Evolutionary conservation across 1,140 invertebrate genomes (phyloP), one percentile per base, ranked within the genome.

Genomic region (Trichomalopsis sarcophagae): DNA sequence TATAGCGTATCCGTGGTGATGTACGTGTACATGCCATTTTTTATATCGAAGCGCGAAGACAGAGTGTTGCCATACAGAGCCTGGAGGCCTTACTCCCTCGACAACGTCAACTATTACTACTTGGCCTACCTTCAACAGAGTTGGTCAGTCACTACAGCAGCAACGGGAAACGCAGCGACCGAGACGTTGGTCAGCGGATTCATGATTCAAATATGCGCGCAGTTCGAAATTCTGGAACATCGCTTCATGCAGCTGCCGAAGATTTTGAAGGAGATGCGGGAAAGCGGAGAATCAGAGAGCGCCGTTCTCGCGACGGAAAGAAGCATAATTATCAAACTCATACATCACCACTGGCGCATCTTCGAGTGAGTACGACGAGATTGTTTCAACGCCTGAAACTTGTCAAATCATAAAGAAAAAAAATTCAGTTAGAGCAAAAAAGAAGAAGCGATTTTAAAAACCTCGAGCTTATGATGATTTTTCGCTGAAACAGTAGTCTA

Each of bases 221-320:
- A 90, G n/a, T 87, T 90, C 9, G 87, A 88, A 3, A 90, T 89
- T 74, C 74, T 90, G 0, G 87, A 87, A 17, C 66, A 90, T 78
- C 86, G 89, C 17, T 85, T 86, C 21, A 74, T n/a, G 27, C 84
- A 73, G 3, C 11, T 89, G 5, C 71, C 88, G 2, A 30, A 62
- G 1, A n/a, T 36, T 2, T 2, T 89, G 11, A 50, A 14, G n/a
- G 27, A 84, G 0, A 44, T 55, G 0, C 27, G 79, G 50, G 50
- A n/a, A 1, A 23, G 62, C 2, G 27, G 36, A 13, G 10, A 2
- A 3, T 76, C 80, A 0, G 47, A 55, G 10, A 14, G 40, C 0
- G 33, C 86, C 0, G 17, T 86, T 17, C 86, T 68, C 11, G 68
- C 4, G 0, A 73, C 2, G 14, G 88, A 83, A 17, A 84, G 69